Conservation (phyloP, 1,140 invertebrate species). For the Aphaenogaster rudis region DNA sequence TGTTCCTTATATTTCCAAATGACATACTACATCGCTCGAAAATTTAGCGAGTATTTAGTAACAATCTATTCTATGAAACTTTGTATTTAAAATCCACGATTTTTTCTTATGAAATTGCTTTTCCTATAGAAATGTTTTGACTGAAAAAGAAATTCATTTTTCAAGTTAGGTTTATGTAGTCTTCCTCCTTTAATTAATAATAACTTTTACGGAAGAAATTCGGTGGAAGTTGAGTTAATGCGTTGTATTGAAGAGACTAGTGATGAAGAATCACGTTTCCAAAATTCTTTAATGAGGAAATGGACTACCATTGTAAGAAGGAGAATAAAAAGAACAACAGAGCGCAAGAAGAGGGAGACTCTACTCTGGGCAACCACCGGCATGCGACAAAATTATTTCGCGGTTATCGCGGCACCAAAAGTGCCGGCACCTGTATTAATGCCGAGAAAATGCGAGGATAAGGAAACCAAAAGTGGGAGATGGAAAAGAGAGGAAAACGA, state of each 20-base stretch:
- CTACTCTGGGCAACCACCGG: background rate
- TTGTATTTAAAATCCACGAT: background rate
- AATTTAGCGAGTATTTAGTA: background rate
- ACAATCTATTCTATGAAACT: background rate
- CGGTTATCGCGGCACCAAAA: slow-evolving; percentile 38
- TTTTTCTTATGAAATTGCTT: background rate
- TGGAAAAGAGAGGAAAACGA: slow-evolving; percentile 56
- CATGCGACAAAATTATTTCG: slow-evolving; percentile 51
- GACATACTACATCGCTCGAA: background rate
- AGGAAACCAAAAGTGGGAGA: slow-evolving; percentile 13
- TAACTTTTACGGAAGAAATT: background rate
- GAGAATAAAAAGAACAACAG: background rate
- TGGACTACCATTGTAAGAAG: background rate
- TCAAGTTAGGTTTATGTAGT: background rate
- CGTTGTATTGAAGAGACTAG: background rate
- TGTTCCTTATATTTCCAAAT: slow-evolving; percentile 8
- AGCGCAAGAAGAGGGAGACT: background rate
- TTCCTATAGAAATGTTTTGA: background rate
- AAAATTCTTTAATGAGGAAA: background rate
- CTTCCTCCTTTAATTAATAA: background rate
- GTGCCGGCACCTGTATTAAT: slow-evolving; percentile 60
- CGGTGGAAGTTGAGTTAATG: background rate
- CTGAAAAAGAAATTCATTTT: background rate
- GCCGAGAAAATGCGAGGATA: slow-evolving; percentile 49
- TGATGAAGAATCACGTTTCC: background rate